phyloP scores from a whole-genome alignment of 2,797 vertebrate genomes.

The Lerista edwardsae region DNA sequence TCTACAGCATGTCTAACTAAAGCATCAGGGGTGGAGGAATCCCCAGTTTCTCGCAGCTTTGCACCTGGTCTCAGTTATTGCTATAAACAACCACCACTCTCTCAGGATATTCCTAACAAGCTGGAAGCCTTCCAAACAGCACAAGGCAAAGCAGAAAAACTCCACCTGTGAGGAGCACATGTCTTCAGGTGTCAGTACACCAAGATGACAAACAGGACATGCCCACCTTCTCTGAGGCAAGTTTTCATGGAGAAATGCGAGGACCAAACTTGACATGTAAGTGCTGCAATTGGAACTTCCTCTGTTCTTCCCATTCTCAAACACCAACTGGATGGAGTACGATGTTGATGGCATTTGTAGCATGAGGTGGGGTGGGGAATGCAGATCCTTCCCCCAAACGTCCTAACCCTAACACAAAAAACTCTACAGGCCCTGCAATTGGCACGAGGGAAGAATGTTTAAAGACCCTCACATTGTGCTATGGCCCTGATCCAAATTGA shows the following conservation, averaged over 20 bases:
- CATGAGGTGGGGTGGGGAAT: too few relatives aligned
- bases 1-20: not conserved
- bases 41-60: not conserved
- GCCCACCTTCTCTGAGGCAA: not conserved
- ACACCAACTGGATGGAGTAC: too few relatives aligned
- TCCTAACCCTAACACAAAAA: too few relatives aligned
- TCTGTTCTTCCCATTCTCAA: too few relatives aligned
- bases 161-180: not conserved
- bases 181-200: not conserved
- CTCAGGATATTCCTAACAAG: not conserved
- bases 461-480: too few relatives aligned
- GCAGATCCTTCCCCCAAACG: too few relatives aligned
- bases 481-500: too few relatives aligned
- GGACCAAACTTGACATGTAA: too few relatives aligned
- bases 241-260: not conserved
- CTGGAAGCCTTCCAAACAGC: not conserved
- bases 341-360: too few relatives aligned
- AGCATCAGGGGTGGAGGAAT: not conserved
- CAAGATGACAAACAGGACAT: not conserved
- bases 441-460: too few relatives aligned
- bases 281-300: too few relatives aligned
- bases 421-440: too few relatives aligned
- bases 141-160: not conserved
- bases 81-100: not conserved
- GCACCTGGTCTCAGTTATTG: not conserved